Evolutionary conservation across 2,797 vertebrate genomes (phyloP).

Genomic region (Esox lucius): DNA sequence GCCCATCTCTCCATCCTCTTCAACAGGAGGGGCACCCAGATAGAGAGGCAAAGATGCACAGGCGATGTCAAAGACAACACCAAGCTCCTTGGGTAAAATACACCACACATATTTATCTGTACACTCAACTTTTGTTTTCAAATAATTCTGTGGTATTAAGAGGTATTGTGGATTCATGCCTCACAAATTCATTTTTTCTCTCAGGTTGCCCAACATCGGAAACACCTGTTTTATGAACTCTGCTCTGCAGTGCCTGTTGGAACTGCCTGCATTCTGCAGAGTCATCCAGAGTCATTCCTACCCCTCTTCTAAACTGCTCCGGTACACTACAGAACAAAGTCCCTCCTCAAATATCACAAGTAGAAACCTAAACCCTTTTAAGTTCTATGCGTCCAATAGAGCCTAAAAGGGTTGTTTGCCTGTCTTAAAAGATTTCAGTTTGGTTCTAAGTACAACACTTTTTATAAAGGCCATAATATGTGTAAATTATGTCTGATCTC

Average conservation of each 20-base stretch:
- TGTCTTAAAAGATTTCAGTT: too few relatives aligned
- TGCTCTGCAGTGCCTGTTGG: slow-evolving; percentile 53
- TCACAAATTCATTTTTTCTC: not conserved
- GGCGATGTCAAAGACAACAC: not conserved
- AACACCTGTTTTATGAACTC: too few relatives aligned
- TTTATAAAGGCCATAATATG: too few relatives aligned
- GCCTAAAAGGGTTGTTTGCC: too few relatives aligned
- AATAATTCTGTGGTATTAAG: not conserved
- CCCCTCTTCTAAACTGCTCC: not conserved
- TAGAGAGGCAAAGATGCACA: not conserved
- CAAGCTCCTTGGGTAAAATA: not conserved
- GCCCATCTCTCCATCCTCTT: too few relatives aligned
- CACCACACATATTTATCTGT: not conserved
- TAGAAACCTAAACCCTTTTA: too few relatives aligned
- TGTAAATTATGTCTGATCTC: too few relatives aligned
- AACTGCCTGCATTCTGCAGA: not conserved
- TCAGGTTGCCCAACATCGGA: slow-evolving; percentile 66
- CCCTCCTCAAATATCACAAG: not conserved
- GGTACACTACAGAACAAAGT: not conserved
- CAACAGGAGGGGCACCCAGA: not conserved
- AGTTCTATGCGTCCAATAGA: too few relatives aligned
- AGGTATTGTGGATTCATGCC: not conserved
- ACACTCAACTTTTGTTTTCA: not conserved
- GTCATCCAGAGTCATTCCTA: not conserved
- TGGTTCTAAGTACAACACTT: too few relatives aligned